Conservation (phyloP, 1,140 invertebrate genomes). For the Armadillidium nasatum region DNA sequence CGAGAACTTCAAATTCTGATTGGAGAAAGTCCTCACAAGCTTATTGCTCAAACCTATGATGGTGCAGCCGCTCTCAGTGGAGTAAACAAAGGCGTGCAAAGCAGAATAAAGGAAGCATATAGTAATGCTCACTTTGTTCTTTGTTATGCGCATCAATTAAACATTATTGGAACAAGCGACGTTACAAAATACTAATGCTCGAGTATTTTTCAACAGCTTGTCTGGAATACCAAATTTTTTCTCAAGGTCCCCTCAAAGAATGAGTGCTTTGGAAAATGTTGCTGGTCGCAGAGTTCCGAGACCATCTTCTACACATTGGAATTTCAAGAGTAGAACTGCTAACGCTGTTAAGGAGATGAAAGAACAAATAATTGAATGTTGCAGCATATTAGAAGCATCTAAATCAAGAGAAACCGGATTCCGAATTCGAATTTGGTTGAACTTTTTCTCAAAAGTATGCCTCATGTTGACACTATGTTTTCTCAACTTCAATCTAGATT, state of each 20-base stretch:
- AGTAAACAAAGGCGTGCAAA: conserved; percentile 46
- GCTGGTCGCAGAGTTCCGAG: conserved; percentile 2
- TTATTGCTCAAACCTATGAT: conserved; percentile 49
- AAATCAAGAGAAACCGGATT: conserved; percentile 27
- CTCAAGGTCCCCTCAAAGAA: conserved; percentile 35
- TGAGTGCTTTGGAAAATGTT: conserved; percentile 23
- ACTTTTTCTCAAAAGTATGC: conserved; percentile 31
- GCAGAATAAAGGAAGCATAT: conserved; percentile 46
- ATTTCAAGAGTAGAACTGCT: conserved; percentile 34
- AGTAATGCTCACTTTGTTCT: conserved; percentile 48
- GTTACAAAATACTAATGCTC: conserved; percentile 35
- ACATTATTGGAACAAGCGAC: too few relatives aligned
- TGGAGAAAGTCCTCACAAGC: conserved; percentile 45
- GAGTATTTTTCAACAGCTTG: conserved; percentile 37
- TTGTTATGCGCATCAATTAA: conserved; percentile 49
- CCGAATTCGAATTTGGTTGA: conserved; percentile 29
- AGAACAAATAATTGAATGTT: conserved; percentile 34
- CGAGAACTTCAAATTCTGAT: conserved; percentile 44
- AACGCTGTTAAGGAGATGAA: conserved; percentile 40
- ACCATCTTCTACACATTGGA: conserved; percentile 20
- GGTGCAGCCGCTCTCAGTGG: conserved; percentile 47
- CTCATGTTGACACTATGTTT: conserved; percentile 27
- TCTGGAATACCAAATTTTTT: conserved; percentile 36
- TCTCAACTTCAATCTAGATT: conserved; percentile 29
- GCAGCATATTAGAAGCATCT: conserved; percentile 36